Evolutionary conservation across 2,797 vertebrate species (phyloP), one percentile per base, ranked within the genome.

Genomic region (Graptemys geographica): DNA sequence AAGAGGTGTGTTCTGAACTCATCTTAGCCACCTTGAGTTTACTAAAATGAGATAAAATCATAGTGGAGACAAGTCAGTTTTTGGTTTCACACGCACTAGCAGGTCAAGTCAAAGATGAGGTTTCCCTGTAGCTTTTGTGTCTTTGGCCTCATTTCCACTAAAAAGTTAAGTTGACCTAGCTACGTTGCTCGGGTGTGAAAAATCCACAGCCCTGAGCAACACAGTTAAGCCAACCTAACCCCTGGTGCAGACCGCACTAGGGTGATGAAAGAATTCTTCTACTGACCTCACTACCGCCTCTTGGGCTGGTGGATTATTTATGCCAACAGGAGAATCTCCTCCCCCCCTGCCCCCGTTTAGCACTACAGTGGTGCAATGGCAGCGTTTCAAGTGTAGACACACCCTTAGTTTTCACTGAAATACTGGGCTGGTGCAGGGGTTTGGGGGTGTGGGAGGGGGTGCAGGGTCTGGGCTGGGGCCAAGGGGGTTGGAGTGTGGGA

Each of bases 121-220:
- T 37, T 25, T 1, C 0, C 41, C 27, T 0, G 0, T 18, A 56
- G 47, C 37, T 37, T 52, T 72, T 21, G 51, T 27, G 57, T 37
- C 81, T 44, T 74, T 52, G 33, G 53, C 7, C 65, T 89, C 41
- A 4, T 25, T 2, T 33, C 12, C 12, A n/a, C 62, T n/a, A 65
- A 65, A 65, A 65, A 65, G 31, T n/a, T 15, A 65, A n/a, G 62
- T 19, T 65, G 62, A n/a, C 8, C 8, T 33, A n/a, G 33, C 33
- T n/a, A 33, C 18, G 4, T 65, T 18, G 18, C 62, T 65, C 8
- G 4, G 62, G 33, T n/a, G 15, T 65, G 62, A n/a, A 65, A 65
- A 65, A 65, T 65, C 62, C 16, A 19, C 25, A 57, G 25, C 25
- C 56, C 5, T 57, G 56, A 57, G 56, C 56, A 56, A 56, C 31